phyloP scores from a whole-genome alignment of 2,888 invertebrate genomes.

The Cataglyphis albicans region DNA sequence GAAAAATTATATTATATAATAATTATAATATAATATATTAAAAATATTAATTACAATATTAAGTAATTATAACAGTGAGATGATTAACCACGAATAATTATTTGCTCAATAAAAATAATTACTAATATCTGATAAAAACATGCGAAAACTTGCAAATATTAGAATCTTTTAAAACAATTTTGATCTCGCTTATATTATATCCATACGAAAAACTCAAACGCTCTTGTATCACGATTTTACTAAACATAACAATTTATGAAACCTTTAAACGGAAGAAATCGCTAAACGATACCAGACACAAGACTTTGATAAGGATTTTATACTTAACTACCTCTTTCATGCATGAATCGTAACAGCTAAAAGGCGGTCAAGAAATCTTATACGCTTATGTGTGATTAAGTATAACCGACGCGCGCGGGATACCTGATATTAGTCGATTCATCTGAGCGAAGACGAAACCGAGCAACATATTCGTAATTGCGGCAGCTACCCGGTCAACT shows the following conservation, averaged over 20 bases:
- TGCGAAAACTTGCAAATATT: background rate
- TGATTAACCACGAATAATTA: background rate
- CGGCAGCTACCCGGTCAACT: slow-evolving; percentile 50
- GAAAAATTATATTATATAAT: background rate
- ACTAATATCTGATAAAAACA: background rate
- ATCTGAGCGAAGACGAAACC: slow-evolving; percentile 63
- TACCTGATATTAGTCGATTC: slow-evolving; percentile 66
- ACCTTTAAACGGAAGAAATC: background rate
- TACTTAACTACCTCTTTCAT: background rate
- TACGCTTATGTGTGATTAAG: slow-evolving; percentile 60
- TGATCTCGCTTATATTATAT: background rate
- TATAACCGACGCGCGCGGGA: slow-evolving; percentile 54
- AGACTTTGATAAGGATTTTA: background rate
- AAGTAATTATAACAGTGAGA: background rate
- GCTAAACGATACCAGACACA: background rate
- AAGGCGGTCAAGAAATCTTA: slow-evolving; percentile 41
- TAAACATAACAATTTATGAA: background rate
- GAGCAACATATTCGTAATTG: slow-evolving; percentile 71
- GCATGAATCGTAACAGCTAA: background rate
- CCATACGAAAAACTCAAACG: background rate
- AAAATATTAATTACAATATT: background rate
- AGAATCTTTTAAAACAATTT: background rate
- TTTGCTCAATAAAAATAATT: slow-evolving; percentile 1
- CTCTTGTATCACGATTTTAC: background rate
- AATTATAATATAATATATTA: no score